phyloP scores from a whole-genome alignment of 2,888 invertebrate species.

The Troides oblongomaculatus region DNA sequence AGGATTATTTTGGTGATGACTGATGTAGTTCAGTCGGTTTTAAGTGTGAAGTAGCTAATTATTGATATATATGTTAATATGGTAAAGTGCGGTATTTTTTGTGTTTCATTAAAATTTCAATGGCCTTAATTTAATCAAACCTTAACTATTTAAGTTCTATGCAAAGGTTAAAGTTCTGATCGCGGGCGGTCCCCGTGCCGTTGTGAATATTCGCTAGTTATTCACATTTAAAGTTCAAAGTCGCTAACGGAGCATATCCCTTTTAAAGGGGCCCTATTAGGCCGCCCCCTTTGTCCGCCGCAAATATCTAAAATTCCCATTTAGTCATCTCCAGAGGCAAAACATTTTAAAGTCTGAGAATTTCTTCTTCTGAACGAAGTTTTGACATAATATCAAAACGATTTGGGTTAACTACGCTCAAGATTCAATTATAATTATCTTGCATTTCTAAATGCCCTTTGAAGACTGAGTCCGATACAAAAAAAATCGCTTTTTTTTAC shows the following conservation, averaged over 20 bases:
- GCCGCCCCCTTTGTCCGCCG: conserved; percentile 17
- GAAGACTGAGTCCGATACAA: background rate
- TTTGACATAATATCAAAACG: conserved; percentile 28
- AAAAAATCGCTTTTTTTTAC: background rate
- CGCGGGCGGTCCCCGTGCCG: conserved; percentile 20
- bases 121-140: background rate
- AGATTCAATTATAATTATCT: conserved; percentile 25
- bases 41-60: too few species aligned
- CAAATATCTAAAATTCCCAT: conserved; percentile 30
- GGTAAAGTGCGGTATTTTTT: too few species aligned
- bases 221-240: conserved; percentile 26
- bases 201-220: conserved; percentile 22
- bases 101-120: too few species aligned
- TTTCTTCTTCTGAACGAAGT: conserved; percentile 28
- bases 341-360: conserved; percentile 28
- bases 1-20: too few species aligned
- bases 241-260: conserved; percentile 14
- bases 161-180: conserved; percentile 15
- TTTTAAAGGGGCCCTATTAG: conserved; percentile 15
- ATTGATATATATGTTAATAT: too few species aligned
- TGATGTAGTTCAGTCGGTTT: too few species aligned
- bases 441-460: conserved; percentile 9
- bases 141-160: background rate
- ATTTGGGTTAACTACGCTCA: conserved; percentile 17
- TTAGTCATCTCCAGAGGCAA: conserved; percentile 28